Conservation (phyloP, 2,888 invertebrate genomes). For the Drosophila glabriapex region DNA sequence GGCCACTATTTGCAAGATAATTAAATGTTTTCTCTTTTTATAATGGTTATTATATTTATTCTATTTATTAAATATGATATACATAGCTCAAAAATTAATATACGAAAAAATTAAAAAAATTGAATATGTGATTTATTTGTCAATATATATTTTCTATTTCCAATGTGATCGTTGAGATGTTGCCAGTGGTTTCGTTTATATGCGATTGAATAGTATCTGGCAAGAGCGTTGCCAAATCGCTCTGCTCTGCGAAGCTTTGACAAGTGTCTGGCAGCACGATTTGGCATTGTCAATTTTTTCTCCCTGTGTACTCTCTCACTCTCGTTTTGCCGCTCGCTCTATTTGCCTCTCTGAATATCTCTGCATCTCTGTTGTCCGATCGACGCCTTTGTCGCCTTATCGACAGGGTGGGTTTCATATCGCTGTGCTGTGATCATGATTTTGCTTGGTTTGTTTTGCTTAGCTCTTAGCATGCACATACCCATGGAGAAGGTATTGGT, state of each 20-base stretch:
- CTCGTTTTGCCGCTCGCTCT: neutral
- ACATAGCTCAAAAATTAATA: neutral
- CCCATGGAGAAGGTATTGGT: neutral
- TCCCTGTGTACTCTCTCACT: constrained; percentile 16
- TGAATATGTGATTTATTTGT: no score
- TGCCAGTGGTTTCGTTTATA: no score
- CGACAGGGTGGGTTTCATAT: constrained; percentile 58
- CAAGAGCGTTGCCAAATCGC: neutral
- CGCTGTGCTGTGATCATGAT: constrained; percentile 21
- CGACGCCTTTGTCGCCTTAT: constrained; percentile 46
- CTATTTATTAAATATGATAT: neutral
- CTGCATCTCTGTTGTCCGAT: constrained; percentile 23
- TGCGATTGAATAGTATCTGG: neutral
- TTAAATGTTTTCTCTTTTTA: neutral
- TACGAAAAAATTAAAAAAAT: neutral
- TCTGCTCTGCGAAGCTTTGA: neutral
- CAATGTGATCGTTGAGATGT: no score
- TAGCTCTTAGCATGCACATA: neutral
- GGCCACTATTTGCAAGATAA: neutral
- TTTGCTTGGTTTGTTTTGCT: constrained; percentile 21
- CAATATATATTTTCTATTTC: no score
- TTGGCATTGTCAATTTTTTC: neutral
- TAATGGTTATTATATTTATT: neutral
- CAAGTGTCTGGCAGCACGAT: neutral
- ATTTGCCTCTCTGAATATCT: constrained; percentile 17